Evolutionary conservation across 2,113 vertebrate genomes (phyloP).

Genomic region (Dendropsophus ebraccatus): DNA sequence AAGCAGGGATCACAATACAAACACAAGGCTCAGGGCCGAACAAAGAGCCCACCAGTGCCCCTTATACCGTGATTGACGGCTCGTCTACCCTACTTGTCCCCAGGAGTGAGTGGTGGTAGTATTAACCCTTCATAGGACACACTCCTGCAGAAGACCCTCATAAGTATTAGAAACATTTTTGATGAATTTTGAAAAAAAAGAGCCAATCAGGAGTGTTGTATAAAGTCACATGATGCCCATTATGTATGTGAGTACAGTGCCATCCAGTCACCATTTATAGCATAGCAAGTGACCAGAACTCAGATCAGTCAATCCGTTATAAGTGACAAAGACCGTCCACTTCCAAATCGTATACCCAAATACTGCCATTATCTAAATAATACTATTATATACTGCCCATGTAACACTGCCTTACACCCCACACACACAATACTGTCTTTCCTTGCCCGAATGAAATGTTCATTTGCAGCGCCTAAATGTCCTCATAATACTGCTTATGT

Average conservation of each 20-base stretch:
- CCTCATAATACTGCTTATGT: not conserved
- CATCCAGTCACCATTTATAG: too few species aligned
- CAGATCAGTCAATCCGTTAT: too few species aligned
- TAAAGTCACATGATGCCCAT: too few species aligned
- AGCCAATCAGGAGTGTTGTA: too few species aligned
- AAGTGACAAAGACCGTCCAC: too few species aligned
- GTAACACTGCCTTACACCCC: not conserved
- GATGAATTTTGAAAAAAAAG: too few species aligned
- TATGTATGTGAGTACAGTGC: too few species aligned
- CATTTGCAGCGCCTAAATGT: not conserved
- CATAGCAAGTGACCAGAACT: too few species aligned
- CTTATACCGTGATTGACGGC: slow-evolving; percentile 29
- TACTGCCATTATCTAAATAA: not conserved
- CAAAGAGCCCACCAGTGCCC: slow-evolving; percentile 36
- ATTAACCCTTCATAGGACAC: not conserved
- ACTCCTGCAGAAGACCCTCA: not conserved
- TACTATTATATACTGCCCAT: not conserved
- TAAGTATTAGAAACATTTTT: too few species aligned
- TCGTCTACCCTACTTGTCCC: too few species aligned
- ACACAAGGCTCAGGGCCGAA: slow-evolving; percentile 15
- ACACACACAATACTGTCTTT: not conserved
- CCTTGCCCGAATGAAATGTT: not conserved
- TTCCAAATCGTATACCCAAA: not conserved
- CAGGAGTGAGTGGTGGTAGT: too few species aligned
- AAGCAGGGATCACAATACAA: slow-evolving; percentile 52